Conservation (phyloP, 2,797 vertebrate genomes). For the Kryptopterus vitreolus region DNA sequence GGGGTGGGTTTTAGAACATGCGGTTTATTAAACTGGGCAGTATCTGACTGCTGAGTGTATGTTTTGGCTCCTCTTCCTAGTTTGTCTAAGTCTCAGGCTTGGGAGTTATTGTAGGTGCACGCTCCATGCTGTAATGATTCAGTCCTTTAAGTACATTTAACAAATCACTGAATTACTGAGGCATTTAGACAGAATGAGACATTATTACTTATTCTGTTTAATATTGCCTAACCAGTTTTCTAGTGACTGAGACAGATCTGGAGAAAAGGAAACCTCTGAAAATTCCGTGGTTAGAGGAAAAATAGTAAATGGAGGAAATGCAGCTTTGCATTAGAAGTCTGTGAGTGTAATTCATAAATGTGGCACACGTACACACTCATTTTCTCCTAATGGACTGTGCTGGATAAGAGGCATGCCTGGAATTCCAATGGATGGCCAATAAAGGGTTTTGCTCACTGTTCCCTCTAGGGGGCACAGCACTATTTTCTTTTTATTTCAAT, state of each 20-base stretch:
- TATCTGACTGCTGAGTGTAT: background rate
- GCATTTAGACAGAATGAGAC: conserved; percentile 5
- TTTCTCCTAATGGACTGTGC: conserved; percentile 42
- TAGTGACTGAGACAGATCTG: background rate
- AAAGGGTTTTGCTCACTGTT: conserved; percentile 25
- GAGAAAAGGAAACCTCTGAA: conserved; percentile 1
- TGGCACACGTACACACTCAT: conserved; percentile 29
- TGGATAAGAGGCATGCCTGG: conserved; percentile 49
- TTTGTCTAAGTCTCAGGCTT: background rate
- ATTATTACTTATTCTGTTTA: background rate
- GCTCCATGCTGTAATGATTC: conserved; percentile 10
- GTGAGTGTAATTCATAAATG: conserved; percentile 19
- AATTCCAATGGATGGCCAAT: conserved; percentile 51
- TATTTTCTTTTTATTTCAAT: conserved; percentile 16
- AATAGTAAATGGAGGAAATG: background rate
- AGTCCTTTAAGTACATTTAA: conserved; percentile 32
- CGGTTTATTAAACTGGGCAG: background rate
- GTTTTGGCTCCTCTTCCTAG: conserved; percentile 13
- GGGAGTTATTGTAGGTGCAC: conserved; percentile 5
- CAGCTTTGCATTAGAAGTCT: background rate
- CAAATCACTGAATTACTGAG: conserved; percentile 22
- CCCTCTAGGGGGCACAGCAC: conserved; percentile 33
- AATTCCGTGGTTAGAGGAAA: background rate
- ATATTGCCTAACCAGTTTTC: background rate
- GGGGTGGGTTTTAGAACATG: background rate